These are phyloP conservation scores for Bradypodion pumilum DNA, from an alignment of 2,797 vertebrate species.

Conservation along the genomic window DNA sequence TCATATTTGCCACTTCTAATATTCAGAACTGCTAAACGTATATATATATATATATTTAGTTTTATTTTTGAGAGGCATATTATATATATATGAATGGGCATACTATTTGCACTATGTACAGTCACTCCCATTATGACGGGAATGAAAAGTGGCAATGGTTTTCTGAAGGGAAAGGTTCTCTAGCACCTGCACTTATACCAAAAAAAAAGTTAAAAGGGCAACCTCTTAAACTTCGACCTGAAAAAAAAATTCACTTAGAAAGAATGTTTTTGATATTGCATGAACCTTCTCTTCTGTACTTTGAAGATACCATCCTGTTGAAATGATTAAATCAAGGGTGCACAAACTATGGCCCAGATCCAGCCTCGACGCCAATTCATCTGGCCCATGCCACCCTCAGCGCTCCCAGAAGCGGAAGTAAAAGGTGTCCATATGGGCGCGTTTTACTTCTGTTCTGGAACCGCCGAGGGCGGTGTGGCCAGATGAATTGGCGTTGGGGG, in stretches of 20 bases:
- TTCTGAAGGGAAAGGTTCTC: not conserved
- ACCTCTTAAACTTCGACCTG: not conserved
- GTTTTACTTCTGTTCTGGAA: too few species aligned
- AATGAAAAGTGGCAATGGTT: constrained; percentile 28
- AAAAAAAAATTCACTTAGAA: not conserved
- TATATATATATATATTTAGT: not conserved
- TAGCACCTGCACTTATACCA: constrained; percentile 28
- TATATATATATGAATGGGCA: constrained; percentile 36
- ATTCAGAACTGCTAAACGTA: constrained; percentile 11
- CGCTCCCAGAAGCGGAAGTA: too few species aligned
- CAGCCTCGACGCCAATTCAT: too few species aligned
- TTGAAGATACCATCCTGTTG: constrained; percentile 6
- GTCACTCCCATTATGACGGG: constrained; percentile 14
- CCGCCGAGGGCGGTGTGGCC: too few species aligned
- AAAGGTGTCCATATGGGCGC: too few species aligned
- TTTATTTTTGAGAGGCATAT: constrained; percentile 37
- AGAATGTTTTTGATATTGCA: constrained; percentile 18
- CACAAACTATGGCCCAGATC: too few species aligned
- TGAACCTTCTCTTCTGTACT: constrained; percentile 36
- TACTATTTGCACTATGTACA: constrained; percentile 54
- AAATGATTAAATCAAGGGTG: too few species aligned
- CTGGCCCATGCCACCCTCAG: too few species aligned
- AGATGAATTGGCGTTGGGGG: too few species aligned
- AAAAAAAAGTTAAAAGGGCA: constrained; percentile 39
- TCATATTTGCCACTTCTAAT: constrained; percentile 5